A percentile compares a stretch with the other conserved stretches of the same genome.
phyloP scores from a whole-genome alignment of 2,113 vertebrate species.

The Ginglymostoma cirratum region DNA sequence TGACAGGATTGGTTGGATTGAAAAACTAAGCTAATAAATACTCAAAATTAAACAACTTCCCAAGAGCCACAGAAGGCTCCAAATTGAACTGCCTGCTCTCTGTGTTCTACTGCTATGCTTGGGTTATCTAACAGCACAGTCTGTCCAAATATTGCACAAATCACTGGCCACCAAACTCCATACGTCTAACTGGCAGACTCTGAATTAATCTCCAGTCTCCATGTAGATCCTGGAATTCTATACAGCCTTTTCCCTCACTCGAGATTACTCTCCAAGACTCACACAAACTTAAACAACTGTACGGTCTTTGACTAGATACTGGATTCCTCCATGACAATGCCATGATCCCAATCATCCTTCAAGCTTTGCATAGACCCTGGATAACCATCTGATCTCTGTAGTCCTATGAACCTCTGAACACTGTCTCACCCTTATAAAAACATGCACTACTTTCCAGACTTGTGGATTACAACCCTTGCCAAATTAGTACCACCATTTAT shows the following conservation, averaged over 20 bases:
- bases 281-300: neutral
- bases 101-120: neutral
- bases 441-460: neutral
- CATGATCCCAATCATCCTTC: neutral
- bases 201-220: neutral
- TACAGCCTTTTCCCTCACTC: neutral
- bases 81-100: neutral
- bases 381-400: neutral
- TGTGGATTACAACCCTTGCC: neutral
- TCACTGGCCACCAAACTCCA: neutral
- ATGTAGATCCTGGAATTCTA: neutral
- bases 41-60: neutral
- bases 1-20: neutral
- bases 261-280: neutral
- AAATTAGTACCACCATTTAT: neutral
- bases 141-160: neutral
- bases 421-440: neutral
- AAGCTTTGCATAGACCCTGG: neutral
- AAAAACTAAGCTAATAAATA: neutral
- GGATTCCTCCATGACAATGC: neutral
- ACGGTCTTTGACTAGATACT: neutral
- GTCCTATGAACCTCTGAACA: neutral
- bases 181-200: neutral
- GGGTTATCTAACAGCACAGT: neutral
- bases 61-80: neutral